Evolutionary conservation across 2,888 invertebrate species (phyloP), one percentile per base, ranked within the genome.

Genomic region (Pemphredon lugubris): DNA sequence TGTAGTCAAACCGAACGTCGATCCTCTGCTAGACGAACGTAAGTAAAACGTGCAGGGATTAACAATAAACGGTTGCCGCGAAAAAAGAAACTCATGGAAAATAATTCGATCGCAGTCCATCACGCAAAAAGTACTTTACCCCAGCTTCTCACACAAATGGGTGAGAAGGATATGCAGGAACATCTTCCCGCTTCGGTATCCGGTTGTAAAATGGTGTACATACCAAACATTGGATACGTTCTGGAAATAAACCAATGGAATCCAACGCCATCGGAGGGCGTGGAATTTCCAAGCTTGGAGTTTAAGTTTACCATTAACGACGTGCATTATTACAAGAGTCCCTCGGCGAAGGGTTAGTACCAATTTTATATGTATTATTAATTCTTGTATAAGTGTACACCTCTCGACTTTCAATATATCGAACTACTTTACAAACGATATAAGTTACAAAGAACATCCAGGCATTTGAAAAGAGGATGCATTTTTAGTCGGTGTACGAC

Each of bases 151-250:
- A 94, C 94, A 0, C 92, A 93, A 60, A 93, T 95, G 16, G 96
- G 95, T 0, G 91, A 92, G 72, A 92, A 93, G 73, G 96, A 96
- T 79, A 90, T 95, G 74, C 90, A 92, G 39, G 68, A 82, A 11
- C 91, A 93, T 23, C 91, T 96, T 30, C 94, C 95, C 0, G 89
- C 92, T 1, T 93, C 93, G 86, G 92, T 96, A 34, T 90, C 92
- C 21, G 92, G 93, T 79, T 95, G 94, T 83, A 92, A 92, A 13
- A 93, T 95, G 89, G 88, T 94, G 55, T 95, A 94, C 86, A 91
- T 95, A 84, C 95, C 95, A 0, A 94, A 95, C 88, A 91, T 95
- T 71, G 96, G 97, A 0, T 96, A 96, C 90, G 90, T 97, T 70
- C 90, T 97, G 9, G 94, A 94, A 0, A 92, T 97, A n/a, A 94